A percentile compares a stretch with the other conserved stretches of the same genome.
These are phyloP conservation scores for Sarcophaga bullata DNA, from an alignment of 1,140 invertebrate species.

Conservation along the genomic window DNA sequence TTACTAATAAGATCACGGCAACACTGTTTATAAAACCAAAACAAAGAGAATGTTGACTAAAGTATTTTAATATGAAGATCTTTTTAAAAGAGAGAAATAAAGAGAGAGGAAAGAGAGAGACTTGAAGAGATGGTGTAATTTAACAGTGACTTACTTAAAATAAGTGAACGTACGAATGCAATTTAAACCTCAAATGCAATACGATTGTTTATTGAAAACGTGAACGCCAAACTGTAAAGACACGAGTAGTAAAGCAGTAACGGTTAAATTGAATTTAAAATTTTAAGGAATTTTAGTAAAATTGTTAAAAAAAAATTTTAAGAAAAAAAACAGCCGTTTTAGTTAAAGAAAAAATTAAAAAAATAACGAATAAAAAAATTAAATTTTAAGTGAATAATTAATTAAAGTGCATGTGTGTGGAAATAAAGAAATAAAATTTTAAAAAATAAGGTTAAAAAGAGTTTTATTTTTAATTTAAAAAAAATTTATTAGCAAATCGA, in stretches of 20 bases:
- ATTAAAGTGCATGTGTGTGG: background rate
- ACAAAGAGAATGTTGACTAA: background rate
- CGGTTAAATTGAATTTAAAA: slow-evolving; percentile 7
- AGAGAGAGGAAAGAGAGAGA: background rate
- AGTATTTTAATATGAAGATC: too few species aligned
- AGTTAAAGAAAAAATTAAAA: background rate
- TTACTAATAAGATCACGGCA: too few species aligned
- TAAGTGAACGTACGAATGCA: background rate
- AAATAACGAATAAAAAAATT: background rate
- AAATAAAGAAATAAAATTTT: too few species aligned
- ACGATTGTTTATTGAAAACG: slow-evolving; percentile 5
- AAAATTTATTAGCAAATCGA: too few species aligned
- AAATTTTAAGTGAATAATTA: background rate
- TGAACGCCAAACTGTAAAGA: slow-evolving; percentile 30
- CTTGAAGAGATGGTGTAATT: too few species aligned
- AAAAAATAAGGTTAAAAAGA: too few species aligned
- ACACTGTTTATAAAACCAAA: background rate
- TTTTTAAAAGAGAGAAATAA: background rate
- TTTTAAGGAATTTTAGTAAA: too few species aligned
- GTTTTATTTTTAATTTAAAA: too few species aligned
- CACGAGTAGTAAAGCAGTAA: background rate
- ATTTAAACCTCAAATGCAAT: too few species aligned
- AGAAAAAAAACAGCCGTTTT: too few species aligned
- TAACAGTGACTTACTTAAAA: background rate
- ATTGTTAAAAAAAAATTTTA: too few species aligned